Conservation (phyloP, 53 echinoderm and acorn worm species). For the Pentamera pediparva region DNA sequence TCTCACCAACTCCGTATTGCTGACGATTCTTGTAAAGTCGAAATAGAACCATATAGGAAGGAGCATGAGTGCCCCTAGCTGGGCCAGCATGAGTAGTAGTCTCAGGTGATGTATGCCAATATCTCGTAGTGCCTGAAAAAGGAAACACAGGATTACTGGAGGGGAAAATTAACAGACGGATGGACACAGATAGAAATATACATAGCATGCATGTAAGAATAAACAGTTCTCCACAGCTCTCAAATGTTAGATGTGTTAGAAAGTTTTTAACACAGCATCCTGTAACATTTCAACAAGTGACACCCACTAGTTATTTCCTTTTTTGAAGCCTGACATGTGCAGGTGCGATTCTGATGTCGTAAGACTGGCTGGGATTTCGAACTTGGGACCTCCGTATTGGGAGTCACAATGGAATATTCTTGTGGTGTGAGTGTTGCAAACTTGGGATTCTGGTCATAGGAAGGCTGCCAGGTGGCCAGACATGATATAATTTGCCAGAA, state of each 20-base stretch:
- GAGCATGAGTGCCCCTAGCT: constrained; percentile 71
- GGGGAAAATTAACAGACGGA: not conserved
- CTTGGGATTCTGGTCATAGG: too few relatives aligned
- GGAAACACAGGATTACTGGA: too few relatives aligned
- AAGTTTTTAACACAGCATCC: not conserved
- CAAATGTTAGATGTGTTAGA: not conserved
- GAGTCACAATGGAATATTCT: too few relatives aligned
- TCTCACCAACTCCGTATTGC: constrained; percentile 65
- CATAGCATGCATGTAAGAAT: too few relatives aligned
- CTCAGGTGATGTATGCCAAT: constrained; percentile 88
- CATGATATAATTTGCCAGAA: too few relatives aligned
- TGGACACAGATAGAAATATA: not conserved
- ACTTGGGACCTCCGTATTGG: too few relatives aligned
- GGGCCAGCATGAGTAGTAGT: constrained; percentile 77
- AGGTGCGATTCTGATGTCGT: too few relatives aligned
- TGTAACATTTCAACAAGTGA: not conserved
- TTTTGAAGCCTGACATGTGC: too few relatives aligned
- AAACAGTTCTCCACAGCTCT: not conserved
- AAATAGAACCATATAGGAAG: constrained; percentile 82
- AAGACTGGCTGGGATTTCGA: too few relatives aligned
- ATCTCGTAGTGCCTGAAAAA: constrained; percentile 72
- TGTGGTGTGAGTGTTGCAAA: too few relatives aligned
- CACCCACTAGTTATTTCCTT: too few relatives aligned
- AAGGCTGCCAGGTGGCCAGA: too few relatives aligned
- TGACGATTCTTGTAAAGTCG: constrained; percentile 72